These are phyloP conservation scores for Vombatus ursinus DNA, from an alignment of 2,113 vertebrate genomes.

Conservation along the genomic window DNA sequence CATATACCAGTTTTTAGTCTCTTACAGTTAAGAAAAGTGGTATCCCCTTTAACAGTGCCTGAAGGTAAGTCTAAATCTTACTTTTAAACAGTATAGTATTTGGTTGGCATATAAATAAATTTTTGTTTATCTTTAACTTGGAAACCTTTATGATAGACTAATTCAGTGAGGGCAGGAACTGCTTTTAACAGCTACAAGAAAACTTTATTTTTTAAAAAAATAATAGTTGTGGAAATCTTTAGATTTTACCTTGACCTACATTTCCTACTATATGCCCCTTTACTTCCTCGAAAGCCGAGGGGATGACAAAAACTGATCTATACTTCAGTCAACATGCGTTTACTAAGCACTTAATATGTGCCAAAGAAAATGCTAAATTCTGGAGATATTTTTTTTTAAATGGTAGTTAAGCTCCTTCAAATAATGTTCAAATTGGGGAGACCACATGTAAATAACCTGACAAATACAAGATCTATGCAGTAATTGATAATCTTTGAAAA, in stretches of 20 bases:
- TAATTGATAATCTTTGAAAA: too few relatives aligned
- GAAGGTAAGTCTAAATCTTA: conserved; percentile 76
- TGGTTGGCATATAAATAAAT: conserved; percentile 25
- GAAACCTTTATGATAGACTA: background rate
- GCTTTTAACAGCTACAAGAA: background rate
- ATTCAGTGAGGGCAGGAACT: background rate
- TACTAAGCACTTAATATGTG: too few relatives aligned
- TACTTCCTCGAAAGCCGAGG: background rate
- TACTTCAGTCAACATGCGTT: too few relatives aligned
- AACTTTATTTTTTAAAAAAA: background rate
- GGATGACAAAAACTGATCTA: background rate
- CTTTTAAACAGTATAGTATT: background rate
- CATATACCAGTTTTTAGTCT: conserved; percentile 68
- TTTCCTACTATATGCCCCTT: background rate
- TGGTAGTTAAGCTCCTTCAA: background rate
- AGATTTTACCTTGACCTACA: too few relatives aligned
- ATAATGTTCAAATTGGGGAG: background rate
- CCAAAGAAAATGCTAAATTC: too few relatives aligned
- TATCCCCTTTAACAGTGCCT: conserved; percentile 77
- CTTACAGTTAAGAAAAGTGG: conserved; percentile 71
- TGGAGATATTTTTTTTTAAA: too few relatives aligned
- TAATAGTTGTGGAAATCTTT: too few relatives aligned
- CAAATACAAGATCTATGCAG: too few relatives aligned
- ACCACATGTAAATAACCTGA: too few relatives aligned
- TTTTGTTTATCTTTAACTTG: conserved; percentile 3